A percentile compares a stretch with the other conserved stretches of the same genome.
phyloP scores from a whole-genome alignment of 2,888 invertebrate genomes.

The Aethes cnicana region DNA sequence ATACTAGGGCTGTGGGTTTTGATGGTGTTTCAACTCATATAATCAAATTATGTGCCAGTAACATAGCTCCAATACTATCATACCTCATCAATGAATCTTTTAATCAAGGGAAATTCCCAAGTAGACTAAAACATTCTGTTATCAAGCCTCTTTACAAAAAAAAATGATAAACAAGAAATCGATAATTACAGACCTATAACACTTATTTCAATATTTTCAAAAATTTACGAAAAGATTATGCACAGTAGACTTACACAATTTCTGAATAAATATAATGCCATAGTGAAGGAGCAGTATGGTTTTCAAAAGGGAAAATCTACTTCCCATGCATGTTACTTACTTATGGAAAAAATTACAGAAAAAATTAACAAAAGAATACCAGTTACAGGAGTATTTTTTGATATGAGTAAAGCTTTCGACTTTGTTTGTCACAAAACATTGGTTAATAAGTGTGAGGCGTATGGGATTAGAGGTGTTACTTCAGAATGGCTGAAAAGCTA shows the following conservation, averaged over 20 bases:
- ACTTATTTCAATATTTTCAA: slow-evolving; percentile 1
- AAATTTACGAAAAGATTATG: neutral
- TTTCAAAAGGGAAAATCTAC: neutral
- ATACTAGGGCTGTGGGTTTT: neutral
- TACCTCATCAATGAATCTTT: neutral
- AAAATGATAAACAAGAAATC: neutral
- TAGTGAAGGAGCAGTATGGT: neutral
- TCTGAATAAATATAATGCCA: neutral
- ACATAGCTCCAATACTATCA: neutral
- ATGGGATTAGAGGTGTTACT: neutral
- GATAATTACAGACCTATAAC: neutral
- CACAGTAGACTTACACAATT: neutral
- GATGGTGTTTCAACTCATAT: neutral
- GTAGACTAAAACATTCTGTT: neutral
- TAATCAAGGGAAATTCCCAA: neutral
- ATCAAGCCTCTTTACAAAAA: neutral
- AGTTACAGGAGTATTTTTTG: neutral
- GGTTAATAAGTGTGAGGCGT: neutral
- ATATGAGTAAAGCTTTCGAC: slow-evolving; percentile 5
- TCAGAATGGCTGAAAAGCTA: neutral
- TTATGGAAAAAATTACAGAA: neutral
- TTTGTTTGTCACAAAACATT: neutral
- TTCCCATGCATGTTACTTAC: neutral
- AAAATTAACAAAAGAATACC: neutral
- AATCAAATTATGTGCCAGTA: neutral